Evolutionary conservation across 2,113 vertebrate genomes (phyloP), one percentile per base, ranked within the genome.

Genomic region (Vulpes ferrilata): DNA sequence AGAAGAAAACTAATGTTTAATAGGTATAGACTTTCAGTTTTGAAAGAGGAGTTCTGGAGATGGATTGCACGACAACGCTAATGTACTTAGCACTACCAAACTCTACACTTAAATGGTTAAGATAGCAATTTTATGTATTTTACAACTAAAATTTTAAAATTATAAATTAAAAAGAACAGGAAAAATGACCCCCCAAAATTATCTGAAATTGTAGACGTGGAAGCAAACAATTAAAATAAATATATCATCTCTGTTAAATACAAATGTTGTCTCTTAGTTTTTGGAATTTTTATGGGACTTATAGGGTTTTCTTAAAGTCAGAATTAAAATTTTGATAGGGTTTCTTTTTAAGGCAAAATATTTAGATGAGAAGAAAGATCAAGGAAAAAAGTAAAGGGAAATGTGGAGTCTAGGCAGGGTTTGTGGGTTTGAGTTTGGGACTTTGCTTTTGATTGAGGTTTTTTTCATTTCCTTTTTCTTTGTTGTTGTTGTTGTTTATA

Each of bases 321-420:
- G 53, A 79, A 86, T 80, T 80, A 55, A 86, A 92, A 80, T 48
- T 32, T 64, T 64, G 12, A 71, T 23, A 35, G 92, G 13, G 23
- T 71, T n/a, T 43, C 20, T 59, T 86, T 76, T 83, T 48, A 88
- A 73, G 35, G 23, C 12, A 86, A 88, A 73, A 79, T 11, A n/a
- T 90, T 93, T 43, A 71, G 23, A 71, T 83, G 43, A 88, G 19
- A 96, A 35, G 9, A 59, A 93, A 92, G 30, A 62, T 81, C 51
- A 55, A 17, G 25, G n/a, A 11, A 81, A 64, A 51, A 81, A 43
- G 32, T 81, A 90, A 78, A 89, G 13, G 16, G 57, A 38, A 11
- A 73, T 55, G 43, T 25, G 30, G 20, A 27, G 10, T 51, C 15
- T 7, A 51, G 43, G 43, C 15, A 90, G 35, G 16, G 7, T 55